Conservation (phyloP, 1,140 invertebrate species). For the Diprion similis region DNA sequence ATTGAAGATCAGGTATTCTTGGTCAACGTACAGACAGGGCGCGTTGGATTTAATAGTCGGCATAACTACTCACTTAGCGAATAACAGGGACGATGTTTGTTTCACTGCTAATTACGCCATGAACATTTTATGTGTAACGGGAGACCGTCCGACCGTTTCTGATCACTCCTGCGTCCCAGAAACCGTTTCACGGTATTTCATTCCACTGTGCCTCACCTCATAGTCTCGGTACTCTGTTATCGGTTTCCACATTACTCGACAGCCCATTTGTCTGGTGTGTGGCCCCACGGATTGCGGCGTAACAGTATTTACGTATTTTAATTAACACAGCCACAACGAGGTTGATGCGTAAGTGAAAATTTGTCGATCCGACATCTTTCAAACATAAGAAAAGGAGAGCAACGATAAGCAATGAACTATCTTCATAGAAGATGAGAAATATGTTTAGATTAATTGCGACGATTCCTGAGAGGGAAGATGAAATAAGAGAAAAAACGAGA, state of each 20-base stretch:
- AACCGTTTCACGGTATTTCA: not conserved
- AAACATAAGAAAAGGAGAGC: too few relatives aligned
- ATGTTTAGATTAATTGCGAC: not conserved
- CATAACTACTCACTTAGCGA: not conserved
- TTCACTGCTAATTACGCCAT: not conserved
- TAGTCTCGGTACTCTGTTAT: not conserved
- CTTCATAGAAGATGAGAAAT: not conserved
- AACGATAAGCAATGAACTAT: too few relatives aligned
- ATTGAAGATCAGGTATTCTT: too few relatives aligned
- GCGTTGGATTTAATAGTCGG: not conserved
- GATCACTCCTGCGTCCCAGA: conserved; percentile 4
- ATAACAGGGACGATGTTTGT: conserved; percentile 4
- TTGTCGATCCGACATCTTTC: too few relatives aligned
- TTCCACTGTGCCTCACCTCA: not conserved
- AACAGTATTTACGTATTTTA: not conserved
- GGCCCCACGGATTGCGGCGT: not conserved
- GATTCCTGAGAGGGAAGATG: not conserved
- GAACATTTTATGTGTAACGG: conserved; percentile 1
- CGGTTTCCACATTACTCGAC: not conserved
- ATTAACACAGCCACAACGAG: too few relatives aligned
- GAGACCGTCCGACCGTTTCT: conserved; percentile 4
- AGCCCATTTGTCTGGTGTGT: not conserved
- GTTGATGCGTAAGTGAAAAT: too few relatives aligned
- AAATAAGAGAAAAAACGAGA: too few relatives aligned
- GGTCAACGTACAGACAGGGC: too few relatives aligned